Evolutionary conservation across 2,797 vertebrate genomes (phyloP), one percentile per base, ranked within the genome.

Genomic region (Crenuchus spilurus): DNA sequence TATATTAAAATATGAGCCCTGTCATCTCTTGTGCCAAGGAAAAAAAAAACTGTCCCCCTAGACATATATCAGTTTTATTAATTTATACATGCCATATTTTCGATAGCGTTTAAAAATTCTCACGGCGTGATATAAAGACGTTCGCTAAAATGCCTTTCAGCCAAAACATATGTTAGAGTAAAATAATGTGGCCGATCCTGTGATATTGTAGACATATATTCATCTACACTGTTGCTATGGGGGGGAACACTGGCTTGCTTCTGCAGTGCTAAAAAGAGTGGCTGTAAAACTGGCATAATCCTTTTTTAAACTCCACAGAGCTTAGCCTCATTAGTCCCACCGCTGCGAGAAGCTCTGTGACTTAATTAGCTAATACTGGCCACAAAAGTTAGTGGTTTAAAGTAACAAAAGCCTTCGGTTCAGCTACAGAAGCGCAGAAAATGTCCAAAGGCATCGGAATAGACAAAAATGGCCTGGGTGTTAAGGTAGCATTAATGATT

Each of bases 261-360:
- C 33, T 65, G 39, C 58, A 13, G n/a, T 35, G 24, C 16, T 72
- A 66, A 62, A 70, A 62, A 74, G 48, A 73, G 64, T n/a, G 67
- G 61, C 74, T 58, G 70, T 49, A 57, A 71, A 74, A 72, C 64
- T 60, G 64, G 61, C 71, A 24, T 74, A 77, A 82, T 79, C 57
- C 70, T 57, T 74, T 79, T 79, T 75, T 66, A 76, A 75, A 79
- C 76, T 70, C 69, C 48, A 42, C 49, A 60, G 67, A 74, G 74
- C 62, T 71, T 60, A 68, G 77, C 72, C 74, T 82, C 77, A 77
- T 79, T 79, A 79, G 77, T 64, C 52, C 58, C 52, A 63, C 71
- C 57, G 46, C 35, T 72, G 49, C 9, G 24, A 77, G 74, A 64
- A 28, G 26, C 61, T 66, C 37, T 54, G 49, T 78, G 68, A 82